Evolutionary conservation across 2,797 vertebrate species (phyloP).

Genomic region (Poeciliopsis gracilis): DNA sequence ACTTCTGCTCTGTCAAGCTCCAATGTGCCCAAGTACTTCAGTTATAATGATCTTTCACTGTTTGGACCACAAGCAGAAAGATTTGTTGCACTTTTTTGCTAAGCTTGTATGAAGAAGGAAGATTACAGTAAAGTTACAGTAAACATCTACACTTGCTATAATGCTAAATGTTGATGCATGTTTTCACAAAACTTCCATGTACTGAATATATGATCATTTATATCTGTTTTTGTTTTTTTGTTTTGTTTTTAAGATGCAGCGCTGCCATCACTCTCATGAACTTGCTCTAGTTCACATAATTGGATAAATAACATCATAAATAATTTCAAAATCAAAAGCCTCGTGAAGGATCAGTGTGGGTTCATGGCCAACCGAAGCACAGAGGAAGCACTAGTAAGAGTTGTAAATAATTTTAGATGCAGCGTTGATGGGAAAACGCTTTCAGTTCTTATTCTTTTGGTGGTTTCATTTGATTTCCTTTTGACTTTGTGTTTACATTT

Average conservation of each 20-base stretch:
- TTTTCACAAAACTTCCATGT: background rate
- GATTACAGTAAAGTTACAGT: background rate
- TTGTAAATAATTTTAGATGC: background rate
- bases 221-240: background rate
- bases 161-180: background rate
- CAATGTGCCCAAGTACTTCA: conserved; percentile 26
- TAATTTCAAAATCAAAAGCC: background rate
- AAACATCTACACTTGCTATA: background rate
- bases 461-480: background rate
- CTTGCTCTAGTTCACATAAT: background rate
- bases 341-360: background rate
- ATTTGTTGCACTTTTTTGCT: conserved; percentile 15
- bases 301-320: background rate
- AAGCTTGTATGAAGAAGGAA: background rate
- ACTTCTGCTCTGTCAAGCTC: conserved; percentile 36
- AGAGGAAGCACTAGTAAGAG: background rate
- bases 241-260: background rate
- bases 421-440: background rate
- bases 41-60: conserved; percentile 24
- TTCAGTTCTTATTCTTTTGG: background rate
- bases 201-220: background rate
- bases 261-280: background rate
- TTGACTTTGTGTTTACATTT: background rate
- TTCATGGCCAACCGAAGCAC: background rate
- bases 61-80: conserved; percentile 7